Percentiles rank a stretch among this genome's conserved stretches.
phyloP scores from a whole-genome alignment of 2,113 vertebrate species.

The Thunnus thynnus region DNA sequence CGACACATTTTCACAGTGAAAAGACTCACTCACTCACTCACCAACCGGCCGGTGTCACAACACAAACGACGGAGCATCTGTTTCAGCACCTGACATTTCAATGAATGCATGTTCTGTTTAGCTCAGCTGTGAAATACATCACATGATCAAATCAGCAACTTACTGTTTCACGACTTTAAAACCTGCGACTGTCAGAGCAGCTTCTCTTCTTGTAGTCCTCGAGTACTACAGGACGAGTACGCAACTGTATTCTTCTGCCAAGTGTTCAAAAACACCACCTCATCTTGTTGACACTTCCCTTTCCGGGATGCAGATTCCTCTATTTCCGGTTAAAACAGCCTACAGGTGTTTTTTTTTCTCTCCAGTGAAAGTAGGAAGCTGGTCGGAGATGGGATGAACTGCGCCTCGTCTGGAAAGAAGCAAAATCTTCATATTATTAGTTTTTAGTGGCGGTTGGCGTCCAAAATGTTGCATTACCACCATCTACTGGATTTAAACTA shows the following conservation, averaged over 20 bases:
- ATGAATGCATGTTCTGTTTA: background rate
- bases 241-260: background rate
- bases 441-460: too few relatives aligned
- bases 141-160: conserved; percentile 3
- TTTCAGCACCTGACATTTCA: background rate
- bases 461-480: too few relatives aligned
- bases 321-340: conserved; percentile 24
- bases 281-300: conserved; percentile 39
- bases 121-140: background rate
- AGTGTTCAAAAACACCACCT: conserved; percentile 63
- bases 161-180: conserved; percentile 19
- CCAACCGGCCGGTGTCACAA: background rate
- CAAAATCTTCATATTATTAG: too few relatives aligned
- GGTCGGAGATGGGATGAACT: too few relatives aligned
- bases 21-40: conserved; percentile 30
- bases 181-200: background rate
- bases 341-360: too few relatives aligned
- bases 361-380: too few relatives aligned
- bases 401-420: too few relatives aligned
- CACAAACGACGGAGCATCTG: background rate
- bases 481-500: too few relatives aligned
- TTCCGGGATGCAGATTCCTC: conserved; percentile 33
- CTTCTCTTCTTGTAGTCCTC: background rate
- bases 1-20: too few relatives aligned
- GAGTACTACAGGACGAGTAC: background rate